Conservation (phyloP, 2,113 vertebrate species). For the Gopherus flavomarginatus region DNA sequence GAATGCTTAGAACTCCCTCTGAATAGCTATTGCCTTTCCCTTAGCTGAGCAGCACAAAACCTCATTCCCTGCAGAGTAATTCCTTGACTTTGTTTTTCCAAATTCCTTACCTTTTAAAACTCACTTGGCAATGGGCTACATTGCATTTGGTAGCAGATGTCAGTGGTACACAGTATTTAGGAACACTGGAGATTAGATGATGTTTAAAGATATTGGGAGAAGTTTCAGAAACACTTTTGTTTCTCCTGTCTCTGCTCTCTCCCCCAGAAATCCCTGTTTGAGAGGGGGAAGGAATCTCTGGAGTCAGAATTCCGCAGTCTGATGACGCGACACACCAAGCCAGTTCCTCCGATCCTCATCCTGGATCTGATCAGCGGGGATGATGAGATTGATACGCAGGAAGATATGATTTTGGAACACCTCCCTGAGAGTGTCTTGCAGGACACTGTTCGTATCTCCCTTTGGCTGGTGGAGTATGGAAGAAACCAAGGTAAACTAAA, state of each 20-base stretch:
- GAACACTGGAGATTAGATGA: not conserved
- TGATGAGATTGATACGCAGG: constrained; percentile 92
- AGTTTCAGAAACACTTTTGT: not conserved
- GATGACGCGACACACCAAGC: constrained; percentile 93
- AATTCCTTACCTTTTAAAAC: not conserved
- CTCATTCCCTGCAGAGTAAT: not conserved
- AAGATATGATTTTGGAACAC: constrained; percentile 91
- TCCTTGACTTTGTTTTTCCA: not conserved
- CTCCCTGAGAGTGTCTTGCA: constrained; percentile 90
- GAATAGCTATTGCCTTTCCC: constrained; percentile 3
- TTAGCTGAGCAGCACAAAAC: not conserved
- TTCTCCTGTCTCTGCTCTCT: not conserved
- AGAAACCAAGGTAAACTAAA: constrained; percentile 90
- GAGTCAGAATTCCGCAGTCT: constrained; percentile 94
- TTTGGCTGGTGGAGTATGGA: constrained; percentile 96
- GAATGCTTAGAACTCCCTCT: not conserved
- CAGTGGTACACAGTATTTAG: not conserved
- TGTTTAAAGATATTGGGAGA: not conserved
- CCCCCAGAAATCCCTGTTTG: constrained; percentile 92
- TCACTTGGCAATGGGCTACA: not conserved
- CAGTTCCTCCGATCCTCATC: constrained; percentile 93
- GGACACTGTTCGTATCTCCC: constrained; percentile 92
- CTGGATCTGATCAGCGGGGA: constrained; percentile 91
- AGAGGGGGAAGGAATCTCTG: constrained; percentile 94
- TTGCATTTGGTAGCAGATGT: not conserved